Evolutionary conservation across 2,888 invertebrate genomes (phyloP).

Genomic region (Papilio elwesi): DNA sequence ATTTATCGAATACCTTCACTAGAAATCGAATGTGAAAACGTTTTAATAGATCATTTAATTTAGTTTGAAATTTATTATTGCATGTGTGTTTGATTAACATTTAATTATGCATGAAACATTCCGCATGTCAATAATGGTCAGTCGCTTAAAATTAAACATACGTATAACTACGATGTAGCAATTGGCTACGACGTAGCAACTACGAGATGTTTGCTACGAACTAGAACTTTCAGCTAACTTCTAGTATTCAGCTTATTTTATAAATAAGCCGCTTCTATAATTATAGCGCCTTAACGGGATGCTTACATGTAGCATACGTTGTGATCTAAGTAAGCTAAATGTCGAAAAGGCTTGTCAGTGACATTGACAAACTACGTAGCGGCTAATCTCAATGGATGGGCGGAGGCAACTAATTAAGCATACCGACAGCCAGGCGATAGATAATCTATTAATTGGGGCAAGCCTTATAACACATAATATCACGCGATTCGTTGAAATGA

Average conservation of each 20-base stretch:
- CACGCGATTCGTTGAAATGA: background rate
- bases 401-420: conserved; percentile 60
- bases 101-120: background rate
- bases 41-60: background rate
- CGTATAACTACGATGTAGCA: background rate
- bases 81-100: background rate
- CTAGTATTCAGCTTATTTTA: background rate
- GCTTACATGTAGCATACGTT: conserved; percentile 14
- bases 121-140: background rate
- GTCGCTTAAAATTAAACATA: background rate
- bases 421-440: conserved; percentile 49
- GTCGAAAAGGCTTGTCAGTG: conserved; percentile 54
- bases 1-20: background rate
- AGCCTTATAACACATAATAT: conserved; percentile 16
- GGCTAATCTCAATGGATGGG: conserved; percentile 58
- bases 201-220: background rate
- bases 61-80: background rate
- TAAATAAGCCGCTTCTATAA: background rate
- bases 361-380: conserved; percentile 61
- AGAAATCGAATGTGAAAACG: conserved; percentile 5
- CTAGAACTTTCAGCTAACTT: background rate
- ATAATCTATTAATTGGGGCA: conserved; percentile 23
- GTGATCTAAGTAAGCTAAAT: conserved; percentile 36
- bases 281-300: conserved; percentile 15
- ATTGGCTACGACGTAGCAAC: background rate